A percentile compares a stretch with the other conserved stretches of the same genome.
phyloP scores from a whole-genome alignment of 2,113 vertebrate genomes.

The Chloropsis cyanopogon region DNA sequence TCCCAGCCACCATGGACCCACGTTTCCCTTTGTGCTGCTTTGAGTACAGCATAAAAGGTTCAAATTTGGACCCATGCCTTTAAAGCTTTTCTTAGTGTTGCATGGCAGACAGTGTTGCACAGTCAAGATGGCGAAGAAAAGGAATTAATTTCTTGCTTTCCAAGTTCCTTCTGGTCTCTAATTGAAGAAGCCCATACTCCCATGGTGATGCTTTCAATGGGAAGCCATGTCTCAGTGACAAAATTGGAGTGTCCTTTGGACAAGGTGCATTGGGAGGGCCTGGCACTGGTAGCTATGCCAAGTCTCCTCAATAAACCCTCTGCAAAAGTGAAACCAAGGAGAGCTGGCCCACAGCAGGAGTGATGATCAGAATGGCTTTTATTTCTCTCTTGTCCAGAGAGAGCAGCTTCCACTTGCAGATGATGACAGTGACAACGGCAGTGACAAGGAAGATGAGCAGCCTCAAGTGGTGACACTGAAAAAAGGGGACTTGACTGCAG shows the following conservation, averaged over 20 bases:
- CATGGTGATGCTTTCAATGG: neutral
- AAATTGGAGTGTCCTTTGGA: neutral
- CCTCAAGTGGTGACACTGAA: conserved; percentile 91
- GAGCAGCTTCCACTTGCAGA: conserved; percentile 79
- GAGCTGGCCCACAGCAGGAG: neutral
- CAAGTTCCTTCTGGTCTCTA: neutral
- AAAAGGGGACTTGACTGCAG: conserved; percentile 84
- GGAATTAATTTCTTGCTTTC: neutral
- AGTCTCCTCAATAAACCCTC: neutral
- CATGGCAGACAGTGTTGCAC: neutral
- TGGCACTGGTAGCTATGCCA: neutral
- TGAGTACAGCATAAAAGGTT: neutral
- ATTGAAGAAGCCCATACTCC: neutral
- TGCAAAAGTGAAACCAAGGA: neutral
- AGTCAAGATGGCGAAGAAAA: neutral
- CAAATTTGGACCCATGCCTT: neutral
- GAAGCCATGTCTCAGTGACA: accelerated
- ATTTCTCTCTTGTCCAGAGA: conserved; percentile 68
- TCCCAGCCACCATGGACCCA: neutral
- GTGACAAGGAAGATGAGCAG: conserved; percentile 90
- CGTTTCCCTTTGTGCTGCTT: neutral
- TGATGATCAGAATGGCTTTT: neutral
- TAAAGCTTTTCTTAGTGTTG: neutral
- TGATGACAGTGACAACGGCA: conserved; percentile 75
- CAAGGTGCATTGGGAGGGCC: neutral